Evolutionary conservation across 2,888 invertebrate genomes (phyloP).

Genomic region (Caenorhabditis angaria): DNA sequence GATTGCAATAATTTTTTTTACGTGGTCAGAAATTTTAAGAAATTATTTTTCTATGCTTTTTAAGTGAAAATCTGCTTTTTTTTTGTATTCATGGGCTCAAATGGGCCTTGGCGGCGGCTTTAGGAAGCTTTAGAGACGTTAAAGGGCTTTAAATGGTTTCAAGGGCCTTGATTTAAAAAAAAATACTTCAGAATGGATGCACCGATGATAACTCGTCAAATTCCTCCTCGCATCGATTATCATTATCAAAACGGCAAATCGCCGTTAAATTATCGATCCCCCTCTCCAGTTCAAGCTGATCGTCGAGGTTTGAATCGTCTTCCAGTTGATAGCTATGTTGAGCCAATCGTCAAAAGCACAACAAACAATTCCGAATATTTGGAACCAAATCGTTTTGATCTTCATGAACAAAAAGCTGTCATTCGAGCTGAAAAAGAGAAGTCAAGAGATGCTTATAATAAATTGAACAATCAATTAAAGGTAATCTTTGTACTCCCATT

Average conservation of each 20-base stretch:
- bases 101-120: too few species aligned
- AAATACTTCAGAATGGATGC: slow-evolving; percentile 39
- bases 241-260: slow-evolving; percentile 22
- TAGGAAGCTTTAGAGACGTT: too few species aligned
- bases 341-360: slow-evolving; percentile 44
- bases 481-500: too few species aligned
- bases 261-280: slow-evolving; percentile 32
- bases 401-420: slow-evolving; percentile 38
- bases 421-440: slow-evolving; percentile 42
- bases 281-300: slow-evolving; percentile 36
- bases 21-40: neutral
- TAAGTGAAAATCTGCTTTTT: too few species aligned
- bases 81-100: too few species aligned
- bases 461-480: slow-evolving; percentile 43
- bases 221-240: slow-evolving; percentile 17
- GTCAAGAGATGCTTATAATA: slow-evolving; percentile 45
- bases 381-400: slow-evolving; percentile 43
- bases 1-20: neutral
- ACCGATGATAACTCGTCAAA: slow-evolving; percentile 35
- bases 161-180: too few species aligned
- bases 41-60: too few species aligned
- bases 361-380: slow-evolving; percentile 46
- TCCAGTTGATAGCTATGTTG: slow-evolving; percentile 41
- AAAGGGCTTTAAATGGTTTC: too few species aligned
- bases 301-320: slow-evolving; percentile 44